Evolutionary conservation across 2,113 vertebrate species (phyloP).

Genomic region (Mus spicilegus): DNA sequence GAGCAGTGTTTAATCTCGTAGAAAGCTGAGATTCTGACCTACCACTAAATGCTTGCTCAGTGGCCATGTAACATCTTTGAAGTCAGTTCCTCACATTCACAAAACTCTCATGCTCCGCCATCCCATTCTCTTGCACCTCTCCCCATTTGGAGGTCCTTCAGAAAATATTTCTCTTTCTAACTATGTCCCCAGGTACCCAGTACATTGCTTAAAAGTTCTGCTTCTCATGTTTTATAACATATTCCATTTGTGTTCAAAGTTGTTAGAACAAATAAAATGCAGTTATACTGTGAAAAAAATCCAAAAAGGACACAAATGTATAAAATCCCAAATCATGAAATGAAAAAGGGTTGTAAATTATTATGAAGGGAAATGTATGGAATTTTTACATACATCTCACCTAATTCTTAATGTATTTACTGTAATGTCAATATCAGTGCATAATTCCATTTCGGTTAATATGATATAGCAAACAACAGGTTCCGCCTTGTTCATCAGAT

Average conservation of each 20-base stretch:
- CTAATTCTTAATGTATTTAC: not conserved
- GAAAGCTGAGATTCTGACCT: not conserved
- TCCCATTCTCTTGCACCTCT: not conserved
- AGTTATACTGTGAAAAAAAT: not conserved
- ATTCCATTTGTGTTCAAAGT: slow-evolving; percentile 49
- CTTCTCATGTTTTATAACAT: slow-evolving; percentile 12
- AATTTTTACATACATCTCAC: not conserved
- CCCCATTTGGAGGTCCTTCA: slow-evolving; percentile 41
- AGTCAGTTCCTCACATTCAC: not conserved
- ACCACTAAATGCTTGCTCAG: not conserved
- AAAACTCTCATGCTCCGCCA: not conserved
- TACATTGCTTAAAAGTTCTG: not conserved
- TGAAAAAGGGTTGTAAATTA: slow-evolving; percentile 52
- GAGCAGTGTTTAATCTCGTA: not conserved
- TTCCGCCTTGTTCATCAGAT: not conserved
- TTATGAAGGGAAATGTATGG: not conserved
- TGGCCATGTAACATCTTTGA: not conserved
- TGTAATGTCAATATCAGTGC: not conserved
- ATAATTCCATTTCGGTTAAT: slow-evolving; percentile 34
- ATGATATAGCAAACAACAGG: not conserved
- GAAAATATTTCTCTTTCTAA: slow-evolving; percentile 39
- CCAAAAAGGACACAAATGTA: slow-evolving; percentile 31
- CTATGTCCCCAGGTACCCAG: slow-evolving; percentile 22
- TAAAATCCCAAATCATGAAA: slow-evolving; percentile 61
- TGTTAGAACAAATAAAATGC: not conserved